A percentile compares a stretch with the other conserved stretches of the same genome.
Evolutionary conservation across 1,140 invertebrate genomes (phyloP).

Genomic region (Cepaea nemoralis): DNA sequence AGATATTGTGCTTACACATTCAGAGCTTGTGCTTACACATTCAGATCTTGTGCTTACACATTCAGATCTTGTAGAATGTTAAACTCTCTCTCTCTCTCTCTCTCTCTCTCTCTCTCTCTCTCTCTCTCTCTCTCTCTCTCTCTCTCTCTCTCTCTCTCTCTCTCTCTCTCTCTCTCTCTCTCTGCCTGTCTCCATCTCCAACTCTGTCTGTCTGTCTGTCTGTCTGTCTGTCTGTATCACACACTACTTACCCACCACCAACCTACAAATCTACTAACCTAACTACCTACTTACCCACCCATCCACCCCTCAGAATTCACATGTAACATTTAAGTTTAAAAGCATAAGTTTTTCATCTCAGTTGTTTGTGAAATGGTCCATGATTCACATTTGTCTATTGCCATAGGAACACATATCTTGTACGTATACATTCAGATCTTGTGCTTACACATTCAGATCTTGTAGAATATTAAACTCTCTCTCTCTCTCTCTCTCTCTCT

Average conservation of each 20-base stretch:
- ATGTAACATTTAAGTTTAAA: no score
- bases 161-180: neutral
- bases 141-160: neutral
- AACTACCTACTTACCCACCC: no score
- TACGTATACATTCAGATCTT: neutral
- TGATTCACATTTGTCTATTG: no score
- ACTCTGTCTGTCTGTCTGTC: neutral
- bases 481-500: no score
- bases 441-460: neutral
- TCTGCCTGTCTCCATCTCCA: neutral
- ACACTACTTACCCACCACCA: neutral
- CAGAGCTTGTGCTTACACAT: no score
- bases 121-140: neutral
- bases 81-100: no score
- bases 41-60: neutral
- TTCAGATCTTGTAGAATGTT: neutral
- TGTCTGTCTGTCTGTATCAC: neutral
- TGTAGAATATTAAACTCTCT: no score
- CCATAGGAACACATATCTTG: no score
- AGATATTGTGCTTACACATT: neutral
- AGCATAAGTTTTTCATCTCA: no score
- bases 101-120: neutral
- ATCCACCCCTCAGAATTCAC: no score
- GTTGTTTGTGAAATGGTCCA: no score
- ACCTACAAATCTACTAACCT: no score